Evolutionary conservation across 2,113 vertebrate genomes (phyloP).

Genomic region (Actenoides lindsayi): DNA sequence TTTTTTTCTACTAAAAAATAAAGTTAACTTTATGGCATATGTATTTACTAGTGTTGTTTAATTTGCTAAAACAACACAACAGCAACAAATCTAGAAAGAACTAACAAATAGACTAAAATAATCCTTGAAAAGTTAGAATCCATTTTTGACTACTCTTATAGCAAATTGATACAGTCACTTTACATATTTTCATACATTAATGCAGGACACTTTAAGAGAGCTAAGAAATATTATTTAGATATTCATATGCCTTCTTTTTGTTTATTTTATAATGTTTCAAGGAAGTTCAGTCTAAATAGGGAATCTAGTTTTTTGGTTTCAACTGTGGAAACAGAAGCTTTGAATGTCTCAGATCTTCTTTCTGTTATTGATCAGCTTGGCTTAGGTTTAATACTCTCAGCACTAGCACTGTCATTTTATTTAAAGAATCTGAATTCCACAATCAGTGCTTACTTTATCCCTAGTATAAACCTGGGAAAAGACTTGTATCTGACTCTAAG

Average conservation of each 20-base stretch:
- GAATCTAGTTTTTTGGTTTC: neutral
- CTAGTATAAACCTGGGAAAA: neutral
- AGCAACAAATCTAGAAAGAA: neutral
- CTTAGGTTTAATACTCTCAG: neutral
- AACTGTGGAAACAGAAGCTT: neutral
- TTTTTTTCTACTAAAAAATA: neutral
- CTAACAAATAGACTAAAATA: neutral
- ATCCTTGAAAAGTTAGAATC: neutral
- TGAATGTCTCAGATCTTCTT: neutral
- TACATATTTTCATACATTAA: neutral
- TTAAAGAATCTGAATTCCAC: neutral
- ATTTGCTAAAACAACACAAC: neutral
- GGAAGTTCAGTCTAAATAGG: neutral
- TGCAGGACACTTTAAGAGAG: neutral
- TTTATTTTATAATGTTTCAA: neutral
- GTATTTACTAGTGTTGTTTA: neutral
- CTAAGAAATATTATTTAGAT: neutral
- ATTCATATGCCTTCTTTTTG: neutral
- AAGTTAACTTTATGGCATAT: neutral
- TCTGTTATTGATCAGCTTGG: neutral
- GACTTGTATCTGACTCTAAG: neutral
- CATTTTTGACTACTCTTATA: neutral
- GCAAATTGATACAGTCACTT: neutral
- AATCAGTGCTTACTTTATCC: neutral
- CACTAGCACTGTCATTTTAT: neutral